Conservation (phyloP, 2,113 vertebrate species). For the Stigmatopora nigra region DNA sequence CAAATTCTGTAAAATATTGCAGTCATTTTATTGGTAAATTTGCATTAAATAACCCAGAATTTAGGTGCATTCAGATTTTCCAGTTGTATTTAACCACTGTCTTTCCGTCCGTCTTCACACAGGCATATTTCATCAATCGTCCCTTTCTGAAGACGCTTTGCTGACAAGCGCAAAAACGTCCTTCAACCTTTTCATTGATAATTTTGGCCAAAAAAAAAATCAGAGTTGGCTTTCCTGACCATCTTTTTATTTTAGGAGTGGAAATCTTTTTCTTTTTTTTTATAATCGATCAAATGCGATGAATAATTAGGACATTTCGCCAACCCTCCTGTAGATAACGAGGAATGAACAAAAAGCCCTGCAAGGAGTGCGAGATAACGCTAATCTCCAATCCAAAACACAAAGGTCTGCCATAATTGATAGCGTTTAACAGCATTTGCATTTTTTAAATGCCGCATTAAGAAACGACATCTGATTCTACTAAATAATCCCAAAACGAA, state of each 20-base stretch:
- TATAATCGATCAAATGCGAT: no score
- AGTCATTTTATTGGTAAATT: neutral
- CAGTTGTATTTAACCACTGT: neutral
- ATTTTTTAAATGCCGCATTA: conserved; percentile 93
- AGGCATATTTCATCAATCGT: neutral
- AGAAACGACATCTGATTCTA: conserved; percentile 85
- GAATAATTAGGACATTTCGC: neutral
- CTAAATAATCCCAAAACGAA: conserved; percentile 21
- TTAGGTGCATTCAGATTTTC: neutral
- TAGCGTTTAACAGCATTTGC: conserved; percentile 99
- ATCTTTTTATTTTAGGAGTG: no score
- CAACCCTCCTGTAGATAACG: conserved; percentile 86
- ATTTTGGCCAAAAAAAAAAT: no score
- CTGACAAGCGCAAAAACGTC: no score
- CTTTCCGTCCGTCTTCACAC: neutral
- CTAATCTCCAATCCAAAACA: conserved; percentile 99
- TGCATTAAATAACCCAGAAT: neutral
- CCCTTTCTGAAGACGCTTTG: no score
- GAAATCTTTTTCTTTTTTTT: no score
- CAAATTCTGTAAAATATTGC: neutral
- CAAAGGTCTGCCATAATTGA: conserved; percentile 99
- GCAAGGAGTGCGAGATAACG: conserved; percentile 99
- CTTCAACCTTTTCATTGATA: no score
- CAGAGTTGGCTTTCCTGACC: no score
- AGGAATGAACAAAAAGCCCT: conserved; percentile 96